A percentile compares a stretch with the other conserved stretches of the same genome.
phyloP scores from a whole-genome alignment of 2,888 invertebrate species.

The Chymomyza fuscimana region DNA sequence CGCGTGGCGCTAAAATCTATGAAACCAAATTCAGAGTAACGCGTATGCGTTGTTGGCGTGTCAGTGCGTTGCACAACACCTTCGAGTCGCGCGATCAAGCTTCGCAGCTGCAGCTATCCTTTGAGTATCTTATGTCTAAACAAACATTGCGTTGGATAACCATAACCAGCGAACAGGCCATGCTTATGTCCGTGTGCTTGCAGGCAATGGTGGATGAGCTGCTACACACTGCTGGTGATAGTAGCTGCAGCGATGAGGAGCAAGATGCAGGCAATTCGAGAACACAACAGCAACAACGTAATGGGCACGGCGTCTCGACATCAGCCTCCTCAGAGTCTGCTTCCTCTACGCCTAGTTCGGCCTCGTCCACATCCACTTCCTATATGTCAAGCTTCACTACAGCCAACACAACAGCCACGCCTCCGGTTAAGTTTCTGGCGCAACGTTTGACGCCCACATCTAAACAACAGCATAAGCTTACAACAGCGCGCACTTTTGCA shows the following conservation, averaged over 20 bases:
- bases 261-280: conserved; percentile 31
- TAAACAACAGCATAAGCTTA: conserved; percentile 81
- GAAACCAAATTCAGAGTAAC: conserved; percentile 96
- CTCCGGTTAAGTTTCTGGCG: conserved; percentile 82
- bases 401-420: conserved; percentile 50
- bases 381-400: conserved; percentile 20
- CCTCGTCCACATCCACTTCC: conserved; percentile 49
- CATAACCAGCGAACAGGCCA: conserved; percentile 93
- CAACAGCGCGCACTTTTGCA: conserved; percentile 76
- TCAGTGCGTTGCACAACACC: conserved; percentile 87
- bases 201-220: conserved; percentile 98
- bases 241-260: conserved; percentile 53
- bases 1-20: conserved; percentile 83
- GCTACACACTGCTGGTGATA: conserved; percentile 49
- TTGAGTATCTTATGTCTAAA: conserved; percentile 95
- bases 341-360: conserved; percentile 60
- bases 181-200: conserved; percentile 96
- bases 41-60: conserved; percentile 98
- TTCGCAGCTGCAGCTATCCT: conserved; percentile 88
- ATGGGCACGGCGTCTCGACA: conserved; percentile 50
- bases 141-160: conserved; percentile 97
- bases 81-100: conserved; percentile 63
- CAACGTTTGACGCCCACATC: conserved; percentile 82
- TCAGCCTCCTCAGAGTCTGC: conserved; percentile 55
- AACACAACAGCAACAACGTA: conserved; percentile 23